phyloP scores from a whole-genome alignment of 2,113 vertebrate species.

The Tor tambroides region DNA sequence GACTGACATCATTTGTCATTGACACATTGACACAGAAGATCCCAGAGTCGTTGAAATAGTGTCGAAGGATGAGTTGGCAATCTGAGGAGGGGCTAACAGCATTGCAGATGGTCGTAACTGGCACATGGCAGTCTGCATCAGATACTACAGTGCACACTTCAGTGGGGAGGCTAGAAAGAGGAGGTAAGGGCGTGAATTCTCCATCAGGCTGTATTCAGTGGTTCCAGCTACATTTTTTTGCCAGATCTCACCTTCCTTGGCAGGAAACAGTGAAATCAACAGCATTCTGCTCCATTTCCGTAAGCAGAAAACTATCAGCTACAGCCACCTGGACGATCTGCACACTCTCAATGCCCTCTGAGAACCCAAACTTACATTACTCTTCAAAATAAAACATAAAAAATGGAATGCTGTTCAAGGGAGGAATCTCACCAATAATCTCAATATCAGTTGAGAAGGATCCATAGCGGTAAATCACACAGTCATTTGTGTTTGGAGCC shows the following conservation, averaged over 20 bases:
- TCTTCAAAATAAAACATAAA: neutral
- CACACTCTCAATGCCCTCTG: constrained; percentile 89
- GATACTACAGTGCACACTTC: constrained; percentile 89
- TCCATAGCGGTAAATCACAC: constrained; percentile 89
- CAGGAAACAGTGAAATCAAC: constrained; percentile 90
- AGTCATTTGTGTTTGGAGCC: constrained; percentile 68
- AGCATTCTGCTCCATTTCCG: constrained; percentile 68
- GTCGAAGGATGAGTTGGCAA: constrained; percentile 85
- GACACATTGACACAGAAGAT: constrained; percentile 92
- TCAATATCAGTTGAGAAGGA: constrained; percentile 84
- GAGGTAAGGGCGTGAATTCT: neutral
- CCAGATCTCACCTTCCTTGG: constrained; percentile 83
- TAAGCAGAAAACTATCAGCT: constrained; percentile 61
- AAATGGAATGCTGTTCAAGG: neutral
- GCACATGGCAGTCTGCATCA: constrained; percentile 81
- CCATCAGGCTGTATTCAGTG: neutral
- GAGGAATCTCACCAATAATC: constrained; percentile 82
- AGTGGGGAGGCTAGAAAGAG: constrained; percentile 77
- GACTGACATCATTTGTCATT: constrained; percentile 84
- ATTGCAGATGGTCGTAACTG: constrained; percentile 78
- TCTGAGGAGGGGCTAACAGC: constrained; percentile 75
- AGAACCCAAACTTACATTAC: constrained; percentile 35
- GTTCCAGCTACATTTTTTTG: neutral
- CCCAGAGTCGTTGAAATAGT: constrained; percentile 84
- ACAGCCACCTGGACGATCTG: constrained; percentile 84